Evolutionary conservation across 2,113 vertebrate species (phyloP).

Genomic region (Cranoglanis bouderius): DNA sequence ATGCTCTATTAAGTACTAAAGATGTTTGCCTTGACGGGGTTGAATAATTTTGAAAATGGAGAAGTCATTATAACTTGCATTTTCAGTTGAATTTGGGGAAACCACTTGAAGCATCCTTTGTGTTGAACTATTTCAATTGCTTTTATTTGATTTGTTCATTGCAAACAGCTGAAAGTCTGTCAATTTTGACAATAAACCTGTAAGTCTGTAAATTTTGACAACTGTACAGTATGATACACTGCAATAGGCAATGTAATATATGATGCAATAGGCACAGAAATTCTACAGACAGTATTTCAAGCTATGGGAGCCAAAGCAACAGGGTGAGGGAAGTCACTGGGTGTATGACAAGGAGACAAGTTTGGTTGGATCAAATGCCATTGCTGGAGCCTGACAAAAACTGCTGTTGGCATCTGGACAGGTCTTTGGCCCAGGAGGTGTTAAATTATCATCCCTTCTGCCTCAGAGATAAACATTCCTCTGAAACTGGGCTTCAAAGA

Average conservation of each 20-base stretch:
- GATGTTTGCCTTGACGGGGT: too few relatives aligned
- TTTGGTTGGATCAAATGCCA: neutral
- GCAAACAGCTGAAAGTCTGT: too few relatives aligned
- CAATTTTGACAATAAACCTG: too few relatives aligned
- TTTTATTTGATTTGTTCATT: too few relatives aligned
- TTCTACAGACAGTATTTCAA: neutral
- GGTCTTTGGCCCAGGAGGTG: neutral
- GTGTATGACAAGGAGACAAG: neutral
- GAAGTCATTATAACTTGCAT: too few relatives aligned
- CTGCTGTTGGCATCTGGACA: neutral
- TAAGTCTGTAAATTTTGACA: too few relatives aligned
- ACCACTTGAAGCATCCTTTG: too few relatives aligned
- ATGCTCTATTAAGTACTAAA: too few relatives aligned
- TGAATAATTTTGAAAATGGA: too few relatives aligned
- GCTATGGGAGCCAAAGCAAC: neutral
- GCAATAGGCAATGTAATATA: neutral
- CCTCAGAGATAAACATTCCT: neutral
- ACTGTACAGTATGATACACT: neutral
- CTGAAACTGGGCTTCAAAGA: neutral
- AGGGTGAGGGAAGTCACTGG: neutral
- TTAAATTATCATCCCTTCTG: neutral
- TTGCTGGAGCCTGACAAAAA: neutral
- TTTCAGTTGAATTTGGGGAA: too few relatives aligned
- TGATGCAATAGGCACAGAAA: neutral
- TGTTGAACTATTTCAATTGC: too few relatives aligned